phyloP scores from a whole-genome alignment of 2,797 vertebrate genomes.

The Sebastes steindachneri region DNA sequence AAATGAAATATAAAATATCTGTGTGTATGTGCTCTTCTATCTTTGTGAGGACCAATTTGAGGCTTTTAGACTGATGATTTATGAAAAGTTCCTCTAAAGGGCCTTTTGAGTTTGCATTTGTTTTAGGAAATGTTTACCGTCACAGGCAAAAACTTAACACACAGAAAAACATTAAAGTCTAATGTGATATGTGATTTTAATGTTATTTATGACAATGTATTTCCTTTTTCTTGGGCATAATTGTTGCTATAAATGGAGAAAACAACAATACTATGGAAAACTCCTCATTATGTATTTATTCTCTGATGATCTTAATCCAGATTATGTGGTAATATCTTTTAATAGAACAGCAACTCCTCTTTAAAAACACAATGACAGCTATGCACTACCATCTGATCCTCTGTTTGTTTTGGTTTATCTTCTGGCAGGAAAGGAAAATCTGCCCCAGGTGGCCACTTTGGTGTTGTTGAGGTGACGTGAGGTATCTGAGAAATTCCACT shows the following conservation, averaged over 20 bases:
- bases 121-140: too few relatives aligned
- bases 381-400: not conserved
- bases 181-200: too few relatives aligned
- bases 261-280: too few relatives aligned
- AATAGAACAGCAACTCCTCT: not conserved
- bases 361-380: too few relatives aligned
- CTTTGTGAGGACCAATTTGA: not conserved
- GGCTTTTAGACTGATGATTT: not conserved
- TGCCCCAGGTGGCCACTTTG: too few relatives aligned
- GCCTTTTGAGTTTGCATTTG: not conserved
- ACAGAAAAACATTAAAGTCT: too few relatives aligned
- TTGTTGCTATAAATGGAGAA: not conserved
- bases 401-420: not conserved
- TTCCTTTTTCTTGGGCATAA: not conserved
- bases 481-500: too few relatives aligned
- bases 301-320: not conserved
- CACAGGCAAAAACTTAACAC: not conserved
- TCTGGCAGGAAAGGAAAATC: too few relatives aligned
- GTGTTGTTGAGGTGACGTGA: too few relatives aligned
- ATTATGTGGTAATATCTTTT: not conserved
- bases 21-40: not conserved
- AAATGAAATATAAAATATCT: not conserved
- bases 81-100: not conserved
- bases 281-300: too few relatives aligned
- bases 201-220: not conserved